These are phyloP conservation scores for Andricus quercusramuli DNA, from an alignment of 2,888 invertebrate genomes.

Conservation along the genomic window DNA sequence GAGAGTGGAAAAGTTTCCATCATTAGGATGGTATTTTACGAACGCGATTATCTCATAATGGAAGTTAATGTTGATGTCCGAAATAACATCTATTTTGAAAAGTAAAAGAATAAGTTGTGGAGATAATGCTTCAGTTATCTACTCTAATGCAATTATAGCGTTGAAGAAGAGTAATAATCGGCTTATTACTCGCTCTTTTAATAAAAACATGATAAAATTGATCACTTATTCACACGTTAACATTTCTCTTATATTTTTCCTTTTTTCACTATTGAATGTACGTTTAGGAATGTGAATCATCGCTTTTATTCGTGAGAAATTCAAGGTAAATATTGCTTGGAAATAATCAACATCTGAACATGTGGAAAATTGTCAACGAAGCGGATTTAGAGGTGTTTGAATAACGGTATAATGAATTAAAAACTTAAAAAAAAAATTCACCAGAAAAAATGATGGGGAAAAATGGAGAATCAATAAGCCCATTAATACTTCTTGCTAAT, in stretches of 20 bases:
- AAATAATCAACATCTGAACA: background rate
- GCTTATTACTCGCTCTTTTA: background rate
- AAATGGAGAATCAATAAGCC: too few species aligned
- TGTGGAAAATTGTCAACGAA: background rate
- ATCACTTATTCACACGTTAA: too few species aligned
- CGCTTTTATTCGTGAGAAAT: background rate
- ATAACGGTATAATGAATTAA: background rate
- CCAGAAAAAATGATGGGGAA: too few species aligned
- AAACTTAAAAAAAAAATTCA: background rate
- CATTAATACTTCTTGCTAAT: too few species aligned
- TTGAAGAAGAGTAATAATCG: background rate
- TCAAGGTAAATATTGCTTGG: too few species aligned
- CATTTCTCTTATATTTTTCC: background rate
- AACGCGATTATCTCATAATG: background rate
- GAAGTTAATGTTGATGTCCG: background rate
- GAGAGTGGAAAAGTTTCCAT: background rate
- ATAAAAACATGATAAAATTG: background rate
- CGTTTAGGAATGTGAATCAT: background rate
- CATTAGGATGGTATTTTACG: conserved; percentile 1
- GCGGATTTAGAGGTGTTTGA: background rate
- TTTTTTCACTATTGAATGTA: background rate
- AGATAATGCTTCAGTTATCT: background rate
- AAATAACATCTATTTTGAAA: background rate
- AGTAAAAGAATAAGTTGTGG: background rate
- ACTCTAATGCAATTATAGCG: background rate